Evolutionary conservation across 2,113 vertebrate genomes (phyloP), one percentile per base, ranked within the genome.

Genomic region (Clupea harengus): DNA sequence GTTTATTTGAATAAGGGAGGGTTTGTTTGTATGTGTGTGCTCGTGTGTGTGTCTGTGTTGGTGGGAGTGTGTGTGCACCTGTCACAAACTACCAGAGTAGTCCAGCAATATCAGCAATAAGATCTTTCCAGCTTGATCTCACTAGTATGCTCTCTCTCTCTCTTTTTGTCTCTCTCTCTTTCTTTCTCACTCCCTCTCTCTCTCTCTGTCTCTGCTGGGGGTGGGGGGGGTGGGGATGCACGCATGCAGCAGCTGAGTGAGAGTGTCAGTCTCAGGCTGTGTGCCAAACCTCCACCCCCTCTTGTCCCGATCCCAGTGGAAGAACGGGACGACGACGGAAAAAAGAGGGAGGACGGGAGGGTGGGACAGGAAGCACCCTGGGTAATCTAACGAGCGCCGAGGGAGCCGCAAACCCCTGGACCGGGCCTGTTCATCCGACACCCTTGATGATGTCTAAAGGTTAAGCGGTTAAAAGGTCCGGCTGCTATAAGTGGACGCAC

Each of bases 391-490:
- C 89, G 89, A 91, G 92, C 92, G 89, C 90, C 92, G 92, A 90
- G 92, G 92, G 93, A 94, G 91, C 89, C 86, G 87, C 89, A 89
- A 85, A 85, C 89, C 64, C 64, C 85, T 89, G 89, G 89, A 91
- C 89, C 81, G 81, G 47, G 25, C 50, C 25, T n/a, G 88, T 91
- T 91, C 90, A 93, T 92, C 89, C 84, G 92, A 94, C 92, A 93
- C 88, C 89, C 87, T 89, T 86, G 86, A 88, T 92, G 93, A 94
- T 92, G 90, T 94, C 89, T 89, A 92, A 91, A 90, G 93, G 92
- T 91, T 93, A 93, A 92, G 93, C 92, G 93, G 92, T 92, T 92
- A 92, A 92, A 93, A 92, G 91, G 91, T 92, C 91, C 87, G 88
- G 90, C 90, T 91, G 92, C 92, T 93, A 93, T 94, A 93, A 93